phyloP scores from a whole-genome alignment of 2,113 vertebrate species.

The Cyphomyrus discorhynchus region DNA sequence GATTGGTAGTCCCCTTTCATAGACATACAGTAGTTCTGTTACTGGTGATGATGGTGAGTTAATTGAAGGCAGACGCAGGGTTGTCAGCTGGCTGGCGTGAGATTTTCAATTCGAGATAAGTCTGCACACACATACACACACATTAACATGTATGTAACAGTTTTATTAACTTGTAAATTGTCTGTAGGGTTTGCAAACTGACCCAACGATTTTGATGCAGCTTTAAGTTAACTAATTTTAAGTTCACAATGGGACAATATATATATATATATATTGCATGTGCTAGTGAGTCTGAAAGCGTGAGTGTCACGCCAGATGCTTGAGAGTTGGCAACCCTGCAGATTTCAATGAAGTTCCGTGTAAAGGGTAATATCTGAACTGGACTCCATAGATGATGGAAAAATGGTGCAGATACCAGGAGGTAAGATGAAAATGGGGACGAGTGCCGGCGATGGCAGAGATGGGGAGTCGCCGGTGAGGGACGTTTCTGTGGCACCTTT shows the following conservation, averaged over 20 bases:
- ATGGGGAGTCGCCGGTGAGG: conserved; percentile 62
- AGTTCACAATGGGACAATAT: neutral
- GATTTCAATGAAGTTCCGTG: neutral
- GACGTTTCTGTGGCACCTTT: conserved; percentile 66
- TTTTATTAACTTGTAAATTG: neutral
- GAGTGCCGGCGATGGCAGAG: conserved; percentile 54
- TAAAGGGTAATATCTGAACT: neutral
- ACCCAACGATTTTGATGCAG: neutral
- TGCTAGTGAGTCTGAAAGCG: neutral
- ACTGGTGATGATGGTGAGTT: neutral
- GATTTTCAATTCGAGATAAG: neutral
- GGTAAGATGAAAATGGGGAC: conserved; percentile 73
- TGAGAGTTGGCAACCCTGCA: neutral
- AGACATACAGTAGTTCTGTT: neutral
- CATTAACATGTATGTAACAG: neutral
- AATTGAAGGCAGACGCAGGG: neutral
- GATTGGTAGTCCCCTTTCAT: neutral
- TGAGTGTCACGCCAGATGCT: neutral
- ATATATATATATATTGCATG: neutral
- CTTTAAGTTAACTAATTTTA: neutral
- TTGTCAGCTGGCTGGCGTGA: neutral
- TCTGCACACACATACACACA: neutral
- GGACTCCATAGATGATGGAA: conserved; percentile 23
- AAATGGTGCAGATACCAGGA: conserved; percentile 65
- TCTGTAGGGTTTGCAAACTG: neutral